Evolutionary conservation across 2,888 invertebrate species (phyloP).

Genomic region (Ichneumoninae sp.): DNA sequence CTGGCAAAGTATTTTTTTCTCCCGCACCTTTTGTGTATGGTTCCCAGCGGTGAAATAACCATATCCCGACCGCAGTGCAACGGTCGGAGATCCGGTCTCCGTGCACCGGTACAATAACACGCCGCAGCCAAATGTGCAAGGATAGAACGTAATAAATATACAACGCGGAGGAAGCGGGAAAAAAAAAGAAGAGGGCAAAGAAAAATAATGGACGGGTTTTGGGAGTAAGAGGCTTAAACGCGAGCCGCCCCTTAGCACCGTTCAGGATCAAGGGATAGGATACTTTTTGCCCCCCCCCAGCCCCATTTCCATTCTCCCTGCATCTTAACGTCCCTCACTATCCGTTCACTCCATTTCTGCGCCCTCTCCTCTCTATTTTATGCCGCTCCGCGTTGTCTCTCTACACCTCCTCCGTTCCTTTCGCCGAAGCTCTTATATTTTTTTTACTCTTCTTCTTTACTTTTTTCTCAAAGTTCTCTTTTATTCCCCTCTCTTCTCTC

Average conservation of each 20-base stretch:
- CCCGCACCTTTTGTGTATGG: conserved; percentile 61
- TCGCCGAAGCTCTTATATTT: conserved; percentile 17
- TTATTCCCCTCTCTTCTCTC: background rate
- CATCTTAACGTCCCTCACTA: conserved; percentile 12
- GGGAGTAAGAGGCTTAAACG: conserved; percentile 46
- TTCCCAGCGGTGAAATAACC: conserved; percentile 70
- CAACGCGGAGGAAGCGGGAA: background rate
- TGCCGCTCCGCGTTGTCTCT: background rate
- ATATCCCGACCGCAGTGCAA: conserved; percentile 67
- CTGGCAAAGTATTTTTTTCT: conserved; percentile 65
- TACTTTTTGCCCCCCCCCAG: background rate
- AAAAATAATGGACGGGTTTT: background rate
- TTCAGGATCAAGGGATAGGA: conserved; percentile 20
- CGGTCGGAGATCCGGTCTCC: conserved; percentile 50
- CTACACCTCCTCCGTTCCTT: background rate
- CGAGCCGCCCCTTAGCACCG: conserved; percentile 35
- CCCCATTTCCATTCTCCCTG: conserved; percentile 4
- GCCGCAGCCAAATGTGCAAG: conserved; percentile 10
- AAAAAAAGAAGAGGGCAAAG: background rate
- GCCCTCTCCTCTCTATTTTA: background rate
- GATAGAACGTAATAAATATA: conserved; percentile 22
- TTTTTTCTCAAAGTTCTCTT: conserved; percentile 9
- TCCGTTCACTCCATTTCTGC: background rate
- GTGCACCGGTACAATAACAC: conserved; percentile 53
- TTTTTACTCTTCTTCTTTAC: background rate